Percentiles rank a stretch among this genome's conserved stretches.
Evolutionary conservation across 1,140 invertebrate genomes (phyloP).

Genomic region (Ptiloglossa arizonensis): DNA sequence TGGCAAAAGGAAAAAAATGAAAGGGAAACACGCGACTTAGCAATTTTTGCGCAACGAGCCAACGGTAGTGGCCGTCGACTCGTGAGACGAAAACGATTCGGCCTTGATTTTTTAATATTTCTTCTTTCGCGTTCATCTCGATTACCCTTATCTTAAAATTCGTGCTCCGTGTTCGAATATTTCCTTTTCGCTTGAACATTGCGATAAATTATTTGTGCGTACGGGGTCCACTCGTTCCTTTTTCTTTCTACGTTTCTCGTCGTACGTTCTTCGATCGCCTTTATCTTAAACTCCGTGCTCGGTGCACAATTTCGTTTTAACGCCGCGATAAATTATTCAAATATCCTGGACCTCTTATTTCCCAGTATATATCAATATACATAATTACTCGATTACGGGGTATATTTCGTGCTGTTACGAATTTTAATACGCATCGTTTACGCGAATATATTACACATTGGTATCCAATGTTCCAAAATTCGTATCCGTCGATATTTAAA

Average conservation of each 20-base stretch:
- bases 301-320: neutral
- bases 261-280: neutral
- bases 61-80: neutral
- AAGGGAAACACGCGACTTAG: too few species aligned
- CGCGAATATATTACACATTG: too few species aligned
- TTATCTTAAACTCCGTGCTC: neutral
- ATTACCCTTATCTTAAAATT: neutral
- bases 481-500: too few species aligned
- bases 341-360: neutral
- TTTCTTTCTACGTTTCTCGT: neutral
- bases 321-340: neutral
- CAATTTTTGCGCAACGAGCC: too few species aligned
- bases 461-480: too few species aligned
- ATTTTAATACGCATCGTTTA: too few species aligned
- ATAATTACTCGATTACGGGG: neutral
- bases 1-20: neutral
- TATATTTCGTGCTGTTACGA: too few species aligned
- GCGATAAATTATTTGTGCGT: neutral
- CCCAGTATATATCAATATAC: too few species aligned
- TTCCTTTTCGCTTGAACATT: conserved; percentile 3
- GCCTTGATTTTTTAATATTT: conserved; percentile 2
- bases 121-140: conserved; percentile 2
- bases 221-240: neutral
- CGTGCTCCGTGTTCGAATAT: neutral
- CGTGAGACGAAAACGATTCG: conserved; percentile 3